Evolutionary conservation across 2,888 invertebrate species (phyloP), one percentile per base, ranked within the genome.

Genomic region (Zygaena filipendulae): DNA sequence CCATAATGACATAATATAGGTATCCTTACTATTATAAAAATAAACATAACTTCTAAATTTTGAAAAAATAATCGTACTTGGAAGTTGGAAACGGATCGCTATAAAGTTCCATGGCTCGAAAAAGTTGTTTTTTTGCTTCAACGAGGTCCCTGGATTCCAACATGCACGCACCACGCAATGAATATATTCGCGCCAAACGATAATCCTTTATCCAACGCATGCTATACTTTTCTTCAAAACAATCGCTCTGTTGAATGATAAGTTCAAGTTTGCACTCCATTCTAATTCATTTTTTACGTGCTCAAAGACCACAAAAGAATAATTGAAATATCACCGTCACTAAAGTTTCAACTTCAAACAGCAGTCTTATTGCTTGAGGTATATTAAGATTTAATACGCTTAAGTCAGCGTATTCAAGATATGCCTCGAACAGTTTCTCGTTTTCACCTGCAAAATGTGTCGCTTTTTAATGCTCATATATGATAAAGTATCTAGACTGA

Each of bases 351-450:
- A 81, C 82, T 43, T 84, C 81, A 23, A 58, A 52, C 11, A 87
- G 49, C 4, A 84, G 63, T 29, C 75, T 72, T 28, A 82, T 59
- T 2, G 84, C 84, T 56, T 82, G 80, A 1, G 85, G 82, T 32
- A 83, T 61, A 40, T 87, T 87, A 19, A 52, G 56, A 7, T 60
- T 62, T 11, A 75, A 59, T n/a, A 86, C 63, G 42, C 83, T 83
- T 5, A 86, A 51, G 32, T 82, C 75, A 0, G 81, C 74, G 30
- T 83, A 86, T 45, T 85, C 85, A 31, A 86, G 42, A 42, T 84
- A 81, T 0, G 82, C 81, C 27, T 80, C 74, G 33, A 84, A 67
- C 21, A 82, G 58, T 49, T 82, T 74, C 9, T 72, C 61, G n/a
- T 55, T 52, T 27, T 69, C 60, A 6, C 67, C 83, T 82, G 39